Evolutionary conservation across 2,797 vertebrate species (phyloP), one percentile per base, ranked within the genome.

Genomic region (Phoxinus dragarum): DNA sequence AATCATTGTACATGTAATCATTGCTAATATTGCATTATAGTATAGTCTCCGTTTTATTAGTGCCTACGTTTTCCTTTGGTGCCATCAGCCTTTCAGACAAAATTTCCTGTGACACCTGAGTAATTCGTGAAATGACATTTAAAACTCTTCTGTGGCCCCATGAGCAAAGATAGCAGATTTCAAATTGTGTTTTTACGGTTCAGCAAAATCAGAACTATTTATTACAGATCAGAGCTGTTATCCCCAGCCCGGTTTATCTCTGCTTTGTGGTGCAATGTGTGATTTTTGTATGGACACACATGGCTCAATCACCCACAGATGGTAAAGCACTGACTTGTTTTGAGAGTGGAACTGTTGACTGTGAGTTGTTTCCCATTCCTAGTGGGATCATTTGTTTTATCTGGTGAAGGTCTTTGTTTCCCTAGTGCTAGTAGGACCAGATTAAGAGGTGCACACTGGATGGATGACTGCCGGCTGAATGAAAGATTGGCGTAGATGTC

Each of bases 361-460:
- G 82, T 95, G 94, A 95, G 92, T 94, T 94, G 94, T 95, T 93
- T 93, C 90, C 93, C 91, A 90, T 92, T 90, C 87, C 87, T 81
- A 91, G 88, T 90, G 88, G 91, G 89, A 92, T 94, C 95, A 96
- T 96, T 95, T 96, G 93, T 96, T 95, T 94, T 92, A 89, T 88
- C 89, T 90, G 92, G 92, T 94, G 94, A 95, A 96, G 94, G 95
- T 95, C 94, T 95, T 91, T 91, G 95, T 94, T 94, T 94, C 90
- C 92, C 90, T 90, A 89, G 90, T 85, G 87, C 88, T 90, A 91
- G 93, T 94, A 92, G 94, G 91, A 90, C 91, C 93, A 94, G 94
- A 96, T 96, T 94, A 95, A 96, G 95, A 95, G 95, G 91, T 93
- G 90, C 91, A 93, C 89, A 81, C 90, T 89, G 91, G 93, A 96